A percentile compares a stretch with the other conserved stretches of the same genome.
Conservation (phyloP, 2,797 vertebrate genomes). For the Muscicapa comitata region DNA sequence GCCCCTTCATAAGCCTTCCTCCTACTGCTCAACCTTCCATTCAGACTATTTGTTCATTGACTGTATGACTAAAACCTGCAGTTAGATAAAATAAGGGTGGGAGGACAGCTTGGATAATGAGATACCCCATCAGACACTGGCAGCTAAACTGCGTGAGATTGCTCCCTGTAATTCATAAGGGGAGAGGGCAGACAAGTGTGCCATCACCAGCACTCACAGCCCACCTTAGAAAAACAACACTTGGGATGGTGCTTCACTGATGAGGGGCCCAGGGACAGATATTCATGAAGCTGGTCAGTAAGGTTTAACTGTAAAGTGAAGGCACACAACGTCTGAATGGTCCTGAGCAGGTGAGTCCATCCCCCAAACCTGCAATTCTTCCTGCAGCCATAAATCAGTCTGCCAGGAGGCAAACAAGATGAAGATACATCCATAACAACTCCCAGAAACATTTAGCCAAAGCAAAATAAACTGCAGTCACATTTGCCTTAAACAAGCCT, state of each 20-base stretch:
- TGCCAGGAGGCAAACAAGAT: not conserved
- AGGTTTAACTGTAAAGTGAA: not conserved
- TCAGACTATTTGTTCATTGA: constrained; percentile 48
- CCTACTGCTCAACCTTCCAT: constrained; percentile 12
- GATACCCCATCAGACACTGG: not conserved
- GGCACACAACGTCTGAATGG: not conserved
- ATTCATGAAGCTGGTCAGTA: not conserved
- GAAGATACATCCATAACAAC: not conserved
- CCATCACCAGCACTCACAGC: not conserved
- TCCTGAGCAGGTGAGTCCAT: not conserved
- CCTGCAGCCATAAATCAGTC: not conserved
- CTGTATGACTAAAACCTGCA: constrained; percentile 26
- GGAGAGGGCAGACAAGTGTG: not conserved
- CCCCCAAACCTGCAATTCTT: not conserved
- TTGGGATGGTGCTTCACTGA: not conserved
- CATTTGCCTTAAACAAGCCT: not conserved
- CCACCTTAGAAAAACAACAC: not conserved
- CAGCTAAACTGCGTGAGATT: not conserved
- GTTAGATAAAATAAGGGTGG: constrained; percentile 31
- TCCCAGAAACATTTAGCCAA: not conserved
- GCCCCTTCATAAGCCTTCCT: not conserved
- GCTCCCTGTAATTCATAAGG: not conserved
- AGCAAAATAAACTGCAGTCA: not conserved
- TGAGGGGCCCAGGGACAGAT: not conserved
- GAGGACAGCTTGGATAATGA: constrained; percentile 48